Evolutionary conservation across 2,113 vertebrate species (phyloP).

Genomic region (Plectropomus leopardus): DNA sequence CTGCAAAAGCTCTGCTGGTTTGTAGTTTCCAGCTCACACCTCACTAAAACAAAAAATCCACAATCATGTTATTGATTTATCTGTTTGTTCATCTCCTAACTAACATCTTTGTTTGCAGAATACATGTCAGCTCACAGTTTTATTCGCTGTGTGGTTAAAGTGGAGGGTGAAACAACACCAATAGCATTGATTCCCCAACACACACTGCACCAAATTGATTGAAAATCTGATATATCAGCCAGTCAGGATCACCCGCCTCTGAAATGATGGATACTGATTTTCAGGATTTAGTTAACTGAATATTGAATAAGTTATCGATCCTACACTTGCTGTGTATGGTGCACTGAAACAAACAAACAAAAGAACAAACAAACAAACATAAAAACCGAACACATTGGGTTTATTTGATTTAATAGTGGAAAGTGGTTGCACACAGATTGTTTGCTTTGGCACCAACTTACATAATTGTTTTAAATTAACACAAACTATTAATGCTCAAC

Average conservation of each 20-base stretch:
- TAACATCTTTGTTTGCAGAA: background rate
- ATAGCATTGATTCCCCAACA: slow-evolving; percentile 15
- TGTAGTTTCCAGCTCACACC: background rate
- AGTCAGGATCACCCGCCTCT: background rate
- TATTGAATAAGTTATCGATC: slow-evolving; percentile 37
- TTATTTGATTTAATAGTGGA: no score
- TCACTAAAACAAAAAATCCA: background rate
- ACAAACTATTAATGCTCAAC: no score
- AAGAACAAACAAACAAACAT: no score
- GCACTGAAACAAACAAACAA: no score
- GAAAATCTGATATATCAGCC: slow-evolving; percentile 16
- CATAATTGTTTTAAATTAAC: no score
- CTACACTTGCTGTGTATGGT: background rate
- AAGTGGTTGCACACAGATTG: no score
- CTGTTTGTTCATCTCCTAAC: background rate
- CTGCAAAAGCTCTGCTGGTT: background rate
- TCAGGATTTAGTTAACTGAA: slow-evolving; percentile 11
- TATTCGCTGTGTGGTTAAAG: background rate
- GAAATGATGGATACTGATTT: slow-evolving; percentile 28
- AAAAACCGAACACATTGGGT: no score
- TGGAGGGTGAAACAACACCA: background rate
- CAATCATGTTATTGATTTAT: background rate
- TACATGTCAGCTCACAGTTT: slow-evolving; percentile 9
- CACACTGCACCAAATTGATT: slow-evolving; percentile 17
- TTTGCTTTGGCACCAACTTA: no score